A percentile compares a stretch with the other conserved stretches of the same genome.
Conservation (phyloP, 64 coral and sea anemone genomes). For the Actinia equina region DNA sequence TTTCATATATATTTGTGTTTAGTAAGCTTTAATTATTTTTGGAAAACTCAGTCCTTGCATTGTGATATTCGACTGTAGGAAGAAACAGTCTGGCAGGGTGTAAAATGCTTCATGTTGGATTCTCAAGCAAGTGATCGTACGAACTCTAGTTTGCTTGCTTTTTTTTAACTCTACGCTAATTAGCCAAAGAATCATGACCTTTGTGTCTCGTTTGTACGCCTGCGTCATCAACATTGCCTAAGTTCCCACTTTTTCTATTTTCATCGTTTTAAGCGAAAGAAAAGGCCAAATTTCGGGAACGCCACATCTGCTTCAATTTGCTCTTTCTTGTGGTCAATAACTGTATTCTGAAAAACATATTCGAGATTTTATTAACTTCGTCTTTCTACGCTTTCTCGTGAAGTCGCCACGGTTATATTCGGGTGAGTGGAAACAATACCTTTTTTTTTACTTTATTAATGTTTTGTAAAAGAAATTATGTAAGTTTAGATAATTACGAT, state of each 20-base stretch:
- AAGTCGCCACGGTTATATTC: too few relatives aligned
- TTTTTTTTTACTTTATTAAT: too few relatives aligned
- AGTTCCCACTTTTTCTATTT: background rate
- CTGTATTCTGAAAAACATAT: too few relatives aligned
- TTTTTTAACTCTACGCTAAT: background rate
- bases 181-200: background rate
- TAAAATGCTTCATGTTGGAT: background rate
- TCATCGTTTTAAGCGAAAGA: background rate
- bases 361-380: too few relatives aligned
- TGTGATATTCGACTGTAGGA: background rate
- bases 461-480: too few relatives aligned
- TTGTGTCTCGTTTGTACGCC: background rate
- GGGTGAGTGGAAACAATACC: too few relatives aligned
- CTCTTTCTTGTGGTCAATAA: too few relatives aligned
- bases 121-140: background rate
- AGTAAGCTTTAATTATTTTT: background rate
- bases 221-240: background rate
- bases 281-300: too few relatives aligned
- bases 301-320: too few relatives aligned
- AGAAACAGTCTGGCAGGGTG: background rate
- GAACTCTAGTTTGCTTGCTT: background rate
- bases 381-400: too few relatives aligned
- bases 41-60: background rate
- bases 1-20: background rate
- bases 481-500: too few relatives aligned